Evolutionary conservation across 2,888 invertebrate genomes (phyloP).

Genomic region (Phaonia tiefii): DNA sequence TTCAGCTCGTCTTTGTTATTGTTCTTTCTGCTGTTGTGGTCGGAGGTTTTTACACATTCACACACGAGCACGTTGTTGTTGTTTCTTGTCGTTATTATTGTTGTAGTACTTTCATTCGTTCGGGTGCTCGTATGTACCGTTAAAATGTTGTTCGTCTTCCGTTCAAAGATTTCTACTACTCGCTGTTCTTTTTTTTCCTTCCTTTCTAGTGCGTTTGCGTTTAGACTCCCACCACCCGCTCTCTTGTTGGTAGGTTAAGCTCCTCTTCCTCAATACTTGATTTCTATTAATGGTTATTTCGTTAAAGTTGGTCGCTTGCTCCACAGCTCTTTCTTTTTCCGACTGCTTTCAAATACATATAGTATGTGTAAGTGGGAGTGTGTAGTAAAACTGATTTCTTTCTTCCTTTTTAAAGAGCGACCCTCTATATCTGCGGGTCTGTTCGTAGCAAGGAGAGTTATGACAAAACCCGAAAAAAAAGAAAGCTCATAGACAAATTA

Average conservation of each 20-base stretch:
- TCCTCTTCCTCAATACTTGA: conserved; percentile 39
- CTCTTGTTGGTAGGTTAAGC: neutral
- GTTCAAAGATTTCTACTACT: conserved; percentile 67
- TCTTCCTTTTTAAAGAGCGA: no score
- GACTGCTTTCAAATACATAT: neutral
- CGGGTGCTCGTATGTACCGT: conserved; percentile 71
- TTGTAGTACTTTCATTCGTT: conserved; percentile 71
- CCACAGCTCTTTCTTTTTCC: neutral
- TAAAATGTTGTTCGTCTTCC: no score
- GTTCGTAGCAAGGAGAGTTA: conserved; percentile 15
- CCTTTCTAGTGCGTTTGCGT: conserved; percentile 72
- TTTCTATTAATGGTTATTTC: conserved; percentile 60
- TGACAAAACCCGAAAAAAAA: neutral
- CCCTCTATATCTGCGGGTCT: no score
- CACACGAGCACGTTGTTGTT: neutral
- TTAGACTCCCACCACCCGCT: conserved; percentile 75
- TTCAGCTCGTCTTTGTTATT: conserved; percentile 33
- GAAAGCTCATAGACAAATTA: neutral
- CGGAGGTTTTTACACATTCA: neutral
- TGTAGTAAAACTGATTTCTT: no score
- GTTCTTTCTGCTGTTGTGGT: conserved; percentile 23
- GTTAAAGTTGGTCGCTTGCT: conserved; percentile 56
- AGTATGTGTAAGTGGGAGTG: neutral
- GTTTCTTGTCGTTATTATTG: conserved; percentile 31
- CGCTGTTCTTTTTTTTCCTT: conserved; percentile 66